Evolutionary conservation across 2,797 vertebrate genomes (phyloP).

Genomic region (Lemur catta): DNA sequence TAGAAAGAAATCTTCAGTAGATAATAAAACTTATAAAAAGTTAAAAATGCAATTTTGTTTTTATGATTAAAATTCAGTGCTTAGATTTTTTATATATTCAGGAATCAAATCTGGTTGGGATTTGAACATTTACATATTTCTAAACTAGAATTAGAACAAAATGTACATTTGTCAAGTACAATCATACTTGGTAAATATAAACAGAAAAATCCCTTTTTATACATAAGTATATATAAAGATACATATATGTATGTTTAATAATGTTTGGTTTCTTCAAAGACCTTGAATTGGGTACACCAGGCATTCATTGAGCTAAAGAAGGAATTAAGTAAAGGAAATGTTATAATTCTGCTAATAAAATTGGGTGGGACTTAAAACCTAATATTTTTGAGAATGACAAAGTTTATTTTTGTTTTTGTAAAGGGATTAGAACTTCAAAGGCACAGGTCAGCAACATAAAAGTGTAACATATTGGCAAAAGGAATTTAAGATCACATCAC

Average conservation of each 20-base stretch:
- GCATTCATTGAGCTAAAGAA: not conserved
- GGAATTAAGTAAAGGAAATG: not conserved
- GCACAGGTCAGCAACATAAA: not conserved
- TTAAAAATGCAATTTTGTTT: not conserved
- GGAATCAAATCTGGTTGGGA: not conserved
- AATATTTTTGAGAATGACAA: not conserved
- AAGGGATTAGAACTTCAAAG: not conserved
- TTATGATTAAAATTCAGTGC: not conserved
- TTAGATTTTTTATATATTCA: not conserved
- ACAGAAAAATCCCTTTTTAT: not conserved
- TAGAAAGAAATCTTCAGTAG: not conserved
- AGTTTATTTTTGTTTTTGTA: not conserved
- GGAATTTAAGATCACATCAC: not conserved
- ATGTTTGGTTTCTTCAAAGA: not conserved
- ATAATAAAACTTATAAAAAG: not conserved
- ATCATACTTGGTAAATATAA: not conserved
- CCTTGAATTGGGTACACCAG: not conserved
- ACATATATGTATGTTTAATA: not conserved
- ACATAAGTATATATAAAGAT: too few species aligned
- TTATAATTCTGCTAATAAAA: not conserved
- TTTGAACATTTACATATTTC: not conserved
- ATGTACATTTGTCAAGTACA: not conserved
- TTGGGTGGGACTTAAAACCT: not conserved
- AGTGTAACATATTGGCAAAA: not conserved
- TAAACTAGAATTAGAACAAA: constrained; percentile 2